Evolutionary conservation across 2,797 vertebrate species (phyloP).

Genomic region (Apodemus agrarius): DNA sequence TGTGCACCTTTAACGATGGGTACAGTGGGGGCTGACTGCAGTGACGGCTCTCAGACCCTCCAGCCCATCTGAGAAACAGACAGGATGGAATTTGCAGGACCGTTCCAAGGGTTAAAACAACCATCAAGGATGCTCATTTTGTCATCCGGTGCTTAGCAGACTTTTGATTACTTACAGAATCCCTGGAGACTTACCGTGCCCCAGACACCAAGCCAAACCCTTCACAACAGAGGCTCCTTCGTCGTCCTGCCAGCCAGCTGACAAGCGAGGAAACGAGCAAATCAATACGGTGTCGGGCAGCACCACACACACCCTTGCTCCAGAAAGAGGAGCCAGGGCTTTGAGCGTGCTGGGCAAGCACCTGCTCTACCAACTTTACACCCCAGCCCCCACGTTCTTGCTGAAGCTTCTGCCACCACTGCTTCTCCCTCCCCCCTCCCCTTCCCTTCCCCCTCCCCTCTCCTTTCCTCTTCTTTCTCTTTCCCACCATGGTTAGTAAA

Average conservation of each 20-base stretch:
- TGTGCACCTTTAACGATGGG: not conserved
- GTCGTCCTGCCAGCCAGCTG: not conserved
- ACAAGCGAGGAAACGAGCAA: not conserved
- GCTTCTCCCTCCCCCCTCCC: too few species aligned
- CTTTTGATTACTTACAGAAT: not conserved
- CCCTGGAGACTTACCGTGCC: not conserved
- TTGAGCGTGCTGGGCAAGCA: not conserved
- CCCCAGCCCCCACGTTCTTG: too few species aligned
- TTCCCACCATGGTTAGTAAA: not conserved
- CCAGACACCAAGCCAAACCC: not conserved
- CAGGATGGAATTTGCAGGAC: not conserved
- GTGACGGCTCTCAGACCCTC: not conserved
- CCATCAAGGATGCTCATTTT: not conserved
- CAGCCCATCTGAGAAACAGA: not conserved
- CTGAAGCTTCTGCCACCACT: not conserved
- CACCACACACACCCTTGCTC: not conserved
- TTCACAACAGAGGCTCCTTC: not conserved
- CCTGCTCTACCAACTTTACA: not conserved
- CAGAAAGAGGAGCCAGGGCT: not conserved
- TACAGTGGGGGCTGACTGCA: not conserved
- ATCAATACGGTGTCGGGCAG: not conserved
- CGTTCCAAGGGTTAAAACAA: not conserved
- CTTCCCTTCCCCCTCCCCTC: too few species aligned
- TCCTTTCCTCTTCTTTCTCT: not conserved
- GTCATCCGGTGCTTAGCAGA: not conserved